Evolutionary conservation across 2,888 invertebrate genomes (phyloP), one percentile per base, ranked within the genome.

Genomic region (Cheilosia vernalis): DNA sequence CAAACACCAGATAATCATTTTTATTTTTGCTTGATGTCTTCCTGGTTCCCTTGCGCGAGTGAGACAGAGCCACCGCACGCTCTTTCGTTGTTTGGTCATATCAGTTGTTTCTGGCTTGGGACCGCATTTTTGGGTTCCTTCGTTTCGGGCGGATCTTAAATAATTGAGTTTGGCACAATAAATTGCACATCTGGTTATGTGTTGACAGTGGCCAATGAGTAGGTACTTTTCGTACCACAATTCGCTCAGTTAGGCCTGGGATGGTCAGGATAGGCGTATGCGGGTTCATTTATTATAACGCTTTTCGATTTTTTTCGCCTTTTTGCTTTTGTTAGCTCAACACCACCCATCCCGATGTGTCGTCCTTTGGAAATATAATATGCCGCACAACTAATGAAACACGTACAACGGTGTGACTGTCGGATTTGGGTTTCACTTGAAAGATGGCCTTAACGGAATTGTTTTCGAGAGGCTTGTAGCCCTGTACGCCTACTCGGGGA

Each of bases 121-220:
- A 70, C 63, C 42, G 42, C 53, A 40, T 70, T 58, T 55, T 66
- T 51, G 13, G 19, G 24, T 44, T 64, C 72, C 64, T 67, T 63
- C 74, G 58, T 84, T 87, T 87, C 84, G 87, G 87, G 87, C 84
- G 87, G 81, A 87, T 87, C 87, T 85, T 85, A 87, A 87, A 91
- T 91, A 91, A 91, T 91, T 92, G 92, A 91, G 91, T 91, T 91
- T 91, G 91, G 91, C 92, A 91, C 92, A 92, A 92, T 92, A 91
- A 91, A 91, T 91, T 91, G 92, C 90, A 90, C 91, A 91, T 90
- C 91, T 90, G 90, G 89, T 89, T 88, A 88, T 88, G 87, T 89
- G 88, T 89, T 89, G 88, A 87, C 87, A 87, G 87, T 69, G 85
- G 82, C 81, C 87, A 85, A 85, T 85, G 85, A 85, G 87, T n/a